Evolutionary conservation across 1,140 invertebrate genomes (phyloP), one percentile per base, ranked within the genome.

Genomic region (Cyclina sinensis): DNA sequence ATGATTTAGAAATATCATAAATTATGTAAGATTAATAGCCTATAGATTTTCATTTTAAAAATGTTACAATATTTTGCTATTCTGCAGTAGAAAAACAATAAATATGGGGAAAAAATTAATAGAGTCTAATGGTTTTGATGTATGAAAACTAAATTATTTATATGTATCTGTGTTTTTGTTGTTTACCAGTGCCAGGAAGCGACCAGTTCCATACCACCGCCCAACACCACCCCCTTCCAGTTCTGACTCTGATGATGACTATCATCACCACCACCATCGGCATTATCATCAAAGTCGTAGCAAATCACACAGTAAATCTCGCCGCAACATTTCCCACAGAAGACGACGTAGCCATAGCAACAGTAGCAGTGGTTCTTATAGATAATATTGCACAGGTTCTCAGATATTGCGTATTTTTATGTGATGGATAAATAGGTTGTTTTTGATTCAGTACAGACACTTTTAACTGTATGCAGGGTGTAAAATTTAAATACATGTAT

Each of bases 141-240:
- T 43, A 7, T 43, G 43, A 7, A 43, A 43, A 14, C 14, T 4
- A 43, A 43, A 43, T 57, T 57, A 57, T 57, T 21, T 48, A 48
- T 48, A 7, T 48, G 7, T 11, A 11, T 48, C 46, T 48, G 46
- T 48, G 18, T 48, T 57, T 57, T 57, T 46, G 30, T 54, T 30
- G 7, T 73, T 16, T 87, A 57, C 24, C 79, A 88, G 86, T 73
- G 86, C 86, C 0, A 62, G 86, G 37, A 88, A 88, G 35, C 39
- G 86, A 21, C 86, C 86, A 43, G 86, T 88, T 46, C 86, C 86
- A 2, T 88, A 88, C 86, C 86, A 88, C 54, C 43, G 86, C n/a
- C 86, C 86, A 7, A 88, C 86, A 18, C 86, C 86, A 9, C 86
- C 86, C 14, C 79, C 79, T 14, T 35, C 57, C 14, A 82, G 79